These are phyloP conservation scores for Brachionus angularis DNA, from an alignment of 1,140 invertebrate species.

Conservation along the genomic window DNA sequence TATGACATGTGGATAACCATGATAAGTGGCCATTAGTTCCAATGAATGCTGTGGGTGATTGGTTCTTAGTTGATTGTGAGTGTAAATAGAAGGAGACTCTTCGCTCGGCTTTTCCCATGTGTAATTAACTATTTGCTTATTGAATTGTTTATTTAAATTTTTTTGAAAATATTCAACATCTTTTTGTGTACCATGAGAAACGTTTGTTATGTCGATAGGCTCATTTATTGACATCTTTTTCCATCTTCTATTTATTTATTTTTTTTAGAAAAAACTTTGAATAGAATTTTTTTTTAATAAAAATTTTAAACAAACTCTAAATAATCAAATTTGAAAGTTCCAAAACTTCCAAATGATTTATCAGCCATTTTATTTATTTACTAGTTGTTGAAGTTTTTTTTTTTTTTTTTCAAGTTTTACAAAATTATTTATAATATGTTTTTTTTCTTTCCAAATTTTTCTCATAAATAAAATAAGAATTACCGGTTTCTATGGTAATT, in stretches of 20 bases:
- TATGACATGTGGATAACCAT: slow-evolving; percentile 24
- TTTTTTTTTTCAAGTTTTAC: no score
- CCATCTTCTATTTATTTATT: not conserved
- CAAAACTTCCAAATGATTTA: slow-evolving; percentile 41
- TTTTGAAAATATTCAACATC: slow-evolving; percentile 34
- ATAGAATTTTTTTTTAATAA: no score
- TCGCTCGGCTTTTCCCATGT: slow-evolving; percentile 42
- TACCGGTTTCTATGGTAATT: slow-evolving; percentile 9
- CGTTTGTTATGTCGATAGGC: slow-evolving; percentile 12
- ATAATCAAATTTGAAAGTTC: slow-evolving; percentile 27
- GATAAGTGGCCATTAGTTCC: slow-evolving; percentile 23
- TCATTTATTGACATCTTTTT: not conserved
- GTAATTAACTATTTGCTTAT: not conserved
- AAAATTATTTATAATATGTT: no score
- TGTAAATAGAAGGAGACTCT: slow-evolving; percentile 11
- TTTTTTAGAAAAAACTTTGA: no score
- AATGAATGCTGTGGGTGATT: not conserved
- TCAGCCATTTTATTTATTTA: slow-evolving; percentile 12
- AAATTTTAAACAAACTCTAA: slow-evolving; percentile 20
- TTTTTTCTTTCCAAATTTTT: no score
- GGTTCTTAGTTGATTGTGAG: not conserved
- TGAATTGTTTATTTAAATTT: not conserved
- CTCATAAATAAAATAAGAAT: not conserved
- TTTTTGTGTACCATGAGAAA: not conserved
- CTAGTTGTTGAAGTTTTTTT: not conserved